phyloP scores from a whole-genome alignment of 2,888 invertebrate genomes.

The Nomada ferruginata region DNA sequence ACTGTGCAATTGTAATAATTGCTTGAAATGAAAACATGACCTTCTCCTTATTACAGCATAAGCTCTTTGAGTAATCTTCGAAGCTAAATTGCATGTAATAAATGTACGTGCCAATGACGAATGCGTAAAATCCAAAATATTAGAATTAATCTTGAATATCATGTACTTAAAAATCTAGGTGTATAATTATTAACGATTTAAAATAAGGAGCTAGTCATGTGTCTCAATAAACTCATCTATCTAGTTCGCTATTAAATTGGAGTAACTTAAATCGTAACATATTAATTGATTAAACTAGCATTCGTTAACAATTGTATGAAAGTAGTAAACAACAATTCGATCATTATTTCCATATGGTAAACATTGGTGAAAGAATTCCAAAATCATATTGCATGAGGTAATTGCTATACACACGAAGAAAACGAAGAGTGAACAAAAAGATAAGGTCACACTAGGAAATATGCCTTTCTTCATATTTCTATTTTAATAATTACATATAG shows the following conservation, averaged over 20 bases:
- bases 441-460: slow-evolving; percentile 14
- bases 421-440: slow-evolving; percentile 22
- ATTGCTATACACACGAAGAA: background rate
- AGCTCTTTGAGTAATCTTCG: slow-evolving; percentile 9
- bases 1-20: slow-evolving; percentile 24
- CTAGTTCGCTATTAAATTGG: background rate
- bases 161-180: background rate
- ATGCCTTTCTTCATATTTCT: background rate
- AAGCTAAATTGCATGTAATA: slow-evolving; percentile 6
- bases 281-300: background rate
- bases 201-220: background rate
- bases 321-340: background rate
- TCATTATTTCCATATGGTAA: background rate
- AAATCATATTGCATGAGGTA: background rate
- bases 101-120: background rate
- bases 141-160: background rate
- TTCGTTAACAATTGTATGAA: background rate
- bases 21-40: slow-evolving; percentile 17
- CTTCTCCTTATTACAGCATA: slow-evolving; percentile 19
- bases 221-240: background rate
- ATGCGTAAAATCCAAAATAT: background rate
- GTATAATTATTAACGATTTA: background rate
- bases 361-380: background rate
- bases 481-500: background rate
- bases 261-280: background rate